Conservation (phyloP, 2,888 invertebrate species). For the Nymphalis c-album region DNA sequence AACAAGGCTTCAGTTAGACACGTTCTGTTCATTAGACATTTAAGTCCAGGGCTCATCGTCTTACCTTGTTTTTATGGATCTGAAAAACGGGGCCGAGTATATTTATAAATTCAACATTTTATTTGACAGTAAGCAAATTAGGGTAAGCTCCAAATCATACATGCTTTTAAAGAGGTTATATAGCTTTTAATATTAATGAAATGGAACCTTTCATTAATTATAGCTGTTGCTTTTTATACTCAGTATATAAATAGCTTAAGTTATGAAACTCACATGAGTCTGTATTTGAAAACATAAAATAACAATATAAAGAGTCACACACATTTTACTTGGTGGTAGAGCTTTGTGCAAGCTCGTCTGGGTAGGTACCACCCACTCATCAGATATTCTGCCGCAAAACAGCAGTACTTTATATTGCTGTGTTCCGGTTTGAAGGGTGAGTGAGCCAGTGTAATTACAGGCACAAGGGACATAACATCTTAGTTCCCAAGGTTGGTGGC, state of each 20-base stretch:
- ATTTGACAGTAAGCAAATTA: conserved; percentile 32
- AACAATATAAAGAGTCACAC: background rate
- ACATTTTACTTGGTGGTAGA: no score
- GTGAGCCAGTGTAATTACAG: no score
- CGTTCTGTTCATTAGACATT: conserved; percentile 11
- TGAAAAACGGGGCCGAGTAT: conserved; percentile 2
- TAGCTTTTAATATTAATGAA: conserved; percentile 12
- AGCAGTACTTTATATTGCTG: no score
- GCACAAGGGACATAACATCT: no score
- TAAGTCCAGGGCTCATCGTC: conserved; percentile 10
- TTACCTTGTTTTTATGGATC: conserved; percentile 23
- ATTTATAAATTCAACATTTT: conserved; percentile 28
- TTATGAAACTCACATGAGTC: background rate
- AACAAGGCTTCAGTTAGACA: conserved; percentile 9
- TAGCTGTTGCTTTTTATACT: background rate
- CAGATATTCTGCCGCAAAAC: no score
- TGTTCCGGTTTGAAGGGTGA: no score
- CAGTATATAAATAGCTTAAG: background rate
- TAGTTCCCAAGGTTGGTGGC: no score
- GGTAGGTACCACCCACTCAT: no score
- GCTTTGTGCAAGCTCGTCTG: no score
- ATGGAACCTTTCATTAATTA: background rate
- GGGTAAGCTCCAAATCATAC: conserved; percentile 16
- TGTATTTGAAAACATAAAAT: background rate
- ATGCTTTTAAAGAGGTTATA: conserved; percentile 13